A percentile compares a stretch with the other conserved stretches of the same genome.
Evolutionary conservation across 2,797 vertebrate species (phyloP).

Genomic region (Protosalanx chinensis): DNA sequence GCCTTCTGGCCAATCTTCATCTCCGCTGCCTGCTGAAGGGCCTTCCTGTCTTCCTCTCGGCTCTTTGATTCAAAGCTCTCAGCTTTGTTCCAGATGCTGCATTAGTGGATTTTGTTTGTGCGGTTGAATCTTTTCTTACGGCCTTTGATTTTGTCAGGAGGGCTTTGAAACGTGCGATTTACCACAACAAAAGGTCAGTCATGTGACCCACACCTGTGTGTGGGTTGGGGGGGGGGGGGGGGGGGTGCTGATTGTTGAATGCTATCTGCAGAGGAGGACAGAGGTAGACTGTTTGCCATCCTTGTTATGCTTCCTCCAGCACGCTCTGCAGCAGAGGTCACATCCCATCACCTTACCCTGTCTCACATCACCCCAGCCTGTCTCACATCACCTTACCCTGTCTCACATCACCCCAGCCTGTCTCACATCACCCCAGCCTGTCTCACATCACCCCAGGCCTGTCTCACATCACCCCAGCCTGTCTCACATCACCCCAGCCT

Average conservation of each 20-base stretch:
- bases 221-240: conserved; percentile 1
- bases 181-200: conserved; percentile 52
- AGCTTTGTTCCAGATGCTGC: conserved; percentile 66
- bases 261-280: background rate
- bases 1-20: no score
- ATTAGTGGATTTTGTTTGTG: conserved; percentile 59
- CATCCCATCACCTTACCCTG: no score
- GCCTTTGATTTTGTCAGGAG: conserved; percentile 59
- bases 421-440: no score
- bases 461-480: no score
- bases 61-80: conserved; percentile 67
- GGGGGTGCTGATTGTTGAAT: conserved; percentile 22
- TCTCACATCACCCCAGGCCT: no score
- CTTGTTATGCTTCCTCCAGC: no score
- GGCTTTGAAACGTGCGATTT: conserved; percentile 63
- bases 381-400: no score
- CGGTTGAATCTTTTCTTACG: conserved; percentile 54
- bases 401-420: no score
- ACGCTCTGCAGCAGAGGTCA: no score
- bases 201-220: conserved; percentile 55
- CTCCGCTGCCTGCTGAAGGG: background rate
- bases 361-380: no score
- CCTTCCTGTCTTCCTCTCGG: conserved; percentile 36
- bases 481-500: no score
- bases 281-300: no score